Evolutionary conservation across 2,888 invertebrate genomes (phyloP), one percentile per base, ranked within the genome.

Genomic region (Mylabris sibirica): DNA sequence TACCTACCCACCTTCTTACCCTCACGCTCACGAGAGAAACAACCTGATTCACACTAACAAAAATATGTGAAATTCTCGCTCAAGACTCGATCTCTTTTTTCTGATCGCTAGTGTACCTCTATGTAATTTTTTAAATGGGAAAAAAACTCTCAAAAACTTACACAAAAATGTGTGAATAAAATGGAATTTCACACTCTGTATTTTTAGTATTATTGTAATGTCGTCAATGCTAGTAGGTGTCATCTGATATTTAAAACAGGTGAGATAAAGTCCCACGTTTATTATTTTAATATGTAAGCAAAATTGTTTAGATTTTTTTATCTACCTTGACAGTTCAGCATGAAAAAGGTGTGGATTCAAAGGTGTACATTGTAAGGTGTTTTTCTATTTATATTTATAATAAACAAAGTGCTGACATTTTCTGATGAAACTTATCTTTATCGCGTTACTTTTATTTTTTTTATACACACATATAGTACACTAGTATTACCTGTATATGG

Each of bases 161-260:
- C 30, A 30, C 30, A 30, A 30, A 30, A 30, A n/a, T n/a, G n/a
- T n/a, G n/a, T n/a, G n/a, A n/a, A n/a, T n/a, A n/a, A n/a, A n/a
- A n/a, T n/a, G n/a, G n/a, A 30, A 30, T 30, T 30, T 3, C 30
- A 30, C 30, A 30, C 30, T 3, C 12, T 38, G 12, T 38, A 38
- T 38, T 38, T 35, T 3, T 38, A 12, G 38, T 12, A 12, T 38
- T 3, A 38, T 38, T 12, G 22, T 44, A 3, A 64, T 65, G n/a
- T 17, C n/a, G 74, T 72, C 74, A 75, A 66, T 69, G 63, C 65
- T 66, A 69, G 12, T 12, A 2, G 11, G 30, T 35, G 68, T 71
- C 72, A 72, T 60, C 64, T 64, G 71, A 67, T 73, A 74, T 76
- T 72, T 75, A 71, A 73, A 71, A 70, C 75, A 76, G 76, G 76